phyloP scores from a whole-genome alignment of 2,113 vertebrate genomes.

The Tychaedon coryphoeus region DNA sequence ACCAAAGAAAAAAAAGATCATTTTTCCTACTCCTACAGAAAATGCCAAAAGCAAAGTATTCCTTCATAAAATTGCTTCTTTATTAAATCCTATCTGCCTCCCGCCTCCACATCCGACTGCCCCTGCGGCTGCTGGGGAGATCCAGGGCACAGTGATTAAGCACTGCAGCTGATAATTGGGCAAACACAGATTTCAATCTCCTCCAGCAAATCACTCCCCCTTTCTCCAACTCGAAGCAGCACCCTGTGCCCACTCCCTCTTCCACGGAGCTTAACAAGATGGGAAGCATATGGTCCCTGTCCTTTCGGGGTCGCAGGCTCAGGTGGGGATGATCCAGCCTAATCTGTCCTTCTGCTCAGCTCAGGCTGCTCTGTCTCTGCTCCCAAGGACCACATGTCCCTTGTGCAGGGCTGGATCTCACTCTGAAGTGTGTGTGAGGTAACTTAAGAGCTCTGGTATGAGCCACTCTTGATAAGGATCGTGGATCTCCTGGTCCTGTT shows the following conservation, averaged over 20 bases:
- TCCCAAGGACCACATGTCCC: background rate
- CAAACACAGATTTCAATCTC: background rate
- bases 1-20: background rate
- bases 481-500: background rate
- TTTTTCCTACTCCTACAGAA: slow-evolving; percentile 25
- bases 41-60: slow-evolving; percentile 31
- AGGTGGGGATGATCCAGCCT: background rate
- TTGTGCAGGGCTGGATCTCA: background rate
- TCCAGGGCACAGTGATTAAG: slow-evolving; percentile 32
- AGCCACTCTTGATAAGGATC: background rate
- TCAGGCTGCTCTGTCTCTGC: background rate
- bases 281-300: background rate
- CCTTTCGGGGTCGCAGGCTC: background rate
- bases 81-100: slow-evolving; percentile 47
- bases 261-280: background rate
- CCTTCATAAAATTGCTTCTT: slow-evolving; percentile 32
- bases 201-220: background rate
- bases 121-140: background rate
- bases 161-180: background rate
- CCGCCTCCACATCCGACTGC: background rate
- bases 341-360: background rate
- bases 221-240: background rate
- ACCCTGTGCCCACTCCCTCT: background rate
- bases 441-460: background rate
- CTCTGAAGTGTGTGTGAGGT: background rate